phyloP scores from a whole-genome alignment of 2,797 vertebrate species.

The Enteromius thamalakanensis region DNA sequence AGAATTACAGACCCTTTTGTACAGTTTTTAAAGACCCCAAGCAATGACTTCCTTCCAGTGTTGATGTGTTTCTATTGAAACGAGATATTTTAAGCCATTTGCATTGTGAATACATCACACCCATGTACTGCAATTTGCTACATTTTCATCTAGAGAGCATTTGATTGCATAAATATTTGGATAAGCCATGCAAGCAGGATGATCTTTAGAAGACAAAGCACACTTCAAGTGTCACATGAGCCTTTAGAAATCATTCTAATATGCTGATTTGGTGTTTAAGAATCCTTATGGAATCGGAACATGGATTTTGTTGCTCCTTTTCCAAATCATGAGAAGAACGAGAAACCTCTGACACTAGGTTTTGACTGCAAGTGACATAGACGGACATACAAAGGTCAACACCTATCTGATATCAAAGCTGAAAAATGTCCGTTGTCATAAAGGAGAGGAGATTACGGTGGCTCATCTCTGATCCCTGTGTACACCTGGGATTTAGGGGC shows the following conservation, averaged over 20 bases:
- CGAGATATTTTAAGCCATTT: neutral
- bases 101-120: neutral
- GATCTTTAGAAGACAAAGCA: too few species aligned
- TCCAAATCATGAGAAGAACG: slow-evolving; percentile 14
- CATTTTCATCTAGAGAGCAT: neutral
- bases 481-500: slow-evolving; percentile 44
- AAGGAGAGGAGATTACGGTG: slow-evolving; percentile 47
- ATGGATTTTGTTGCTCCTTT: neutral
- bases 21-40: neutral
- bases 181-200: neutral
- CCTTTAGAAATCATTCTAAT: neutral
- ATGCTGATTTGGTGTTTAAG: neutral
- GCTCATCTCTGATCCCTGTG: slow-evolving; percentile 38
- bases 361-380: slow-evolving; percentile 25
- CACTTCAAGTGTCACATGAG: neutral
- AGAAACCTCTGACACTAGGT: slow-evolving; percentile 19
- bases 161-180: slow-evolving; percentile 12
- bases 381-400: slow-evolving; percentile 45
- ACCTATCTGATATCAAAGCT: slow-evolving; percentile 47
- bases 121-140: neutral
- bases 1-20: neutral
- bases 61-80: neutral
- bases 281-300: neutral
- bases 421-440: slow-evolving; percentile 45
- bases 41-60: neutral